phyloP scores from a whole-genome alignment of 1,140 invertebrate genomes.

The Argopecten irradians region DNA sequence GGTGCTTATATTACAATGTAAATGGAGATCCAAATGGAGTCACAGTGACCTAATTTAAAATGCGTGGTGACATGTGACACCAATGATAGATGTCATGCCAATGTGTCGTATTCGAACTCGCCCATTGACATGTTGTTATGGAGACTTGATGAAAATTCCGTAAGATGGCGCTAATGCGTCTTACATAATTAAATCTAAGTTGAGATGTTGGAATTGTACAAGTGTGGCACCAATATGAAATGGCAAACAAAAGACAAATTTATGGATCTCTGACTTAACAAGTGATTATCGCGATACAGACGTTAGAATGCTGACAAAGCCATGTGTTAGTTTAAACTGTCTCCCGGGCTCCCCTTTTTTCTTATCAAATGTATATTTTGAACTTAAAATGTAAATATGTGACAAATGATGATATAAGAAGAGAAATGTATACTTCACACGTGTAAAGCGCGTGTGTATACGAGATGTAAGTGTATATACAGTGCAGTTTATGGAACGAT shows the following conservation, averaged over 20 bases:
- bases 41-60: constrained; percentile 1
- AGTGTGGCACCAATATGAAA: background rate
- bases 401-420: background rate
- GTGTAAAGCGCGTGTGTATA: too few species aligned
- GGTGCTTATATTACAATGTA: background rate
- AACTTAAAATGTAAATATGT: background rate
- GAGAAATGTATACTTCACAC: background rate
- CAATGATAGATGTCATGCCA: background rate
- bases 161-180: too few species aligned
- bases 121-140: background rate
- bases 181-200: background rate
- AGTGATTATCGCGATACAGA: background rate
- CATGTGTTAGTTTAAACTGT: background rate
- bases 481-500: background rate
- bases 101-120: background rate
- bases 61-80: background rate
- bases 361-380: background rate
- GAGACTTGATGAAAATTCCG: background rate
- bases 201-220: background rate
- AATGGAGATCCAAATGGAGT: background rate
- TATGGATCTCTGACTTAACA: background rate
- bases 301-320: background rate
- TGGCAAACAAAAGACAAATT: background rate
- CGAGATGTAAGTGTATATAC: background rate
- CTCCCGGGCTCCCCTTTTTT: background rate